Conservation (phyloP, 2,113 vertebrate species). For the Acanthisitta chloris region DNA sequence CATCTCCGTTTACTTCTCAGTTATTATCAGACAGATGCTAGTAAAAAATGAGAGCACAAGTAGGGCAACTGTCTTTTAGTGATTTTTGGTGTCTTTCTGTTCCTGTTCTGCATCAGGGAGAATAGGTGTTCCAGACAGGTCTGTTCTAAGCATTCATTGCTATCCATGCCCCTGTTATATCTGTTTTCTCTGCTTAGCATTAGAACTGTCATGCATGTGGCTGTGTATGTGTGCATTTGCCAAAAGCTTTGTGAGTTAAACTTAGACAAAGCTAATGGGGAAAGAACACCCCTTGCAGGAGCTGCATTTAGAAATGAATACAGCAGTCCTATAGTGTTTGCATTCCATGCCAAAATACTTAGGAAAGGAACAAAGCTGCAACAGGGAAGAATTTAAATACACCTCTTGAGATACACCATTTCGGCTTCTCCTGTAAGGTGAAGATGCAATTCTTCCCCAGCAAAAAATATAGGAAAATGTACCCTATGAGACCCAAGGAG, state of each 20-base stretch:
- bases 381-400: not conserved
- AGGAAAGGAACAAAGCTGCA: not conserved
- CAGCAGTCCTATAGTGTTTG: not conserved
- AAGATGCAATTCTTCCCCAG: not conserved
- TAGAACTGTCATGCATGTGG: not conserved
- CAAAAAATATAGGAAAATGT: not conserved
- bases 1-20: not conserved
- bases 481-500: not conserved
- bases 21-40: not conserved
- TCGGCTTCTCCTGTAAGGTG: not conserved
- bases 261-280: not conserved
- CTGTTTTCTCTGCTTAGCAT: not conserved
- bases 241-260: not conserved
- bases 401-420: not conserved
- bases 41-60: constrained; percentile 8
- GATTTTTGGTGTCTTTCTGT: not conserved
- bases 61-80: constrained; percentile 10
- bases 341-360: not conserved
- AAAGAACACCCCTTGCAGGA: not conserved
- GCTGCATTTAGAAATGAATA: not conserved
- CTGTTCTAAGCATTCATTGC: not conserved
- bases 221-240: not conserved
- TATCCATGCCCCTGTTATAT: not conserved
- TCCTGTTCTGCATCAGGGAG: not conserved
- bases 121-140: not conserved